Percentiles rank a stretch among this genome's conserved stretches.
These are phyloP conservation scores for Pristionchus fissidentatus DNA, from an alignment of 2,888 invertebrate genomes.

Conservation along the genomic window DNA sequence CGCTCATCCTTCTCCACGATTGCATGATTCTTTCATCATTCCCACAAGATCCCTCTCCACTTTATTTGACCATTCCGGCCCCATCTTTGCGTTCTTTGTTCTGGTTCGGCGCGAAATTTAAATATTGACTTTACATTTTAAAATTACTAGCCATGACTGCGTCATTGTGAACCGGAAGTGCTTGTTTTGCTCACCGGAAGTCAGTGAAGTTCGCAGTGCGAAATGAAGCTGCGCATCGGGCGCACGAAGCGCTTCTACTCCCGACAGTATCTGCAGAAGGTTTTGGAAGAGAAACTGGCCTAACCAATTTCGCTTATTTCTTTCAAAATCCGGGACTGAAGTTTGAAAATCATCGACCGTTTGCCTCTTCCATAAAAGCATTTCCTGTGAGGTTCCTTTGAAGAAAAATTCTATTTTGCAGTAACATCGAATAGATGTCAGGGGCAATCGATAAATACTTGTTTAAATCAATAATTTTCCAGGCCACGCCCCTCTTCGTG, in stretches of 20 bases:
- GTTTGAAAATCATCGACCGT: too few species aligned
- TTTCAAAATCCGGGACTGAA: too few species aligned
- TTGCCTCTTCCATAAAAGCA: too few species aligned
- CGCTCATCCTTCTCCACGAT: too few species aligned
- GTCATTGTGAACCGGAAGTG: not conserved
- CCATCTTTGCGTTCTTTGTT: not conserved
- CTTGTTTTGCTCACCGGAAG: not conserved
- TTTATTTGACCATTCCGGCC: conserved; percentile 1
- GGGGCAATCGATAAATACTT: not conserved
- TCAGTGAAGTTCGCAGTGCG: not conserved
- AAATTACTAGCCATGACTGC: not conserved
- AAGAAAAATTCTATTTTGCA: too few species aligned
- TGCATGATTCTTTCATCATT: conserved; percentile 29
- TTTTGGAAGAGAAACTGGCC: not conserved
- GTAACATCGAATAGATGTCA: not conserved
- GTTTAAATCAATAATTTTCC: conserved; percentile 30
- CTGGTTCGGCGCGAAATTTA: not conserved
- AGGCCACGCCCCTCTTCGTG: conserved; percentile 68
- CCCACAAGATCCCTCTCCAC: not conserved
- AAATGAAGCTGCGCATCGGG: conserved; percentile 45
- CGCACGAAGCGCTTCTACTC: conserved; percentile 26
- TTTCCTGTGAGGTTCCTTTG: too few species aligned
- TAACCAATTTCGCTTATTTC: not conserved
- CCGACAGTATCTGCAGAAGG: conserved; percentile 26
- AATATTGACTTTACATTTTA: too few species aligned